Conservation (phyloP, 1,140 invertebrate genomes). For the Drosophila kohkoa region DNA sequence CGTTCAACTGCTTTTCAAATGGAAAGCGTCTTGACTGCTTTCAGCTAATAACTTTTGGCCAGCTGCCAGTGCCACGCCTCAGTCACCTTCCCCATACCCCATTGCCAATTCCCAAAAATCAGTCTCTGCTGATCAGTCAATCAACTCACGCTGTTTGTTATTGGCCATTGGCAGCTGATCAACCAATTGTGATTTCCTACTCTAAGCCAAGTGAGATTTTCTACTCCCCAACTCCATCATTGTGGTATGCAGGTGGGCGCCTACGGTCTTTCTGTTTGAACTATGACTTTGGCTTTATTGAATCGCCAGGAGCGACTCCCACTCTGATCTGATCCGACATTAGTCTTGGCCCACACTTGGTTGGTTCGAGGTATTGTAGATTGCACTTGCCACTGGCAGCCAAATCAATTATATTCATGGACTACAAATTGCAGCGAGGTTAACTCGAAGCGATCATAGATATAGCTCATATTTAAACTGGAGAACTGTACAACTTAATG, state of each 20-base stretch:
- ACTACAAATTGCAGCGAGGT: background rate
- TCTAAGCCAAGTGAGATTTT: constrained; percentile 1
- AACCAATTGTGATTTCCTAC: background rate
- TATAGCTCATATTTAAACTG: background rate
- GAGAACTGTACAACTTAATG: background rate
- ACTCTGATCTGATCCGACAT: constrained; percentile 8
- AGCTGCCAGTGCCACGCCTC: constrained; percentile 28
- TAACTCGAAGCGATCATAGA: background rate
- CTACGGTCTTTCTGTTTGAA: constrained; percentile 31
- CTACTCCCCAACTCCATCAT: background rate
- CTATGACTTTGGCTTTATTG: constrained; percentile 55
- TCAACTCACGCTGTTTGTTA: constrained; percentile 35
- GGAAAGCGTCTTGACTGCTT: constrained; percentile 84
- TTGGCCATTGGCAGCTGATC: no score
- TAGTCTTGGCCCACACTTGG: constrained; percentile 11
- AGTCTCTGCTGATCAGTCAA: constrained; percentile 70
- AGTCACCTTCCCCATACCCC: background rate
- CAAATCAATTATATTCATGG: constrained; percentile 1
- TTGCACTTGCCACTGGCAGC: constrained; percentile 1
- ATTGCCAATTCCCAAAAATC: background rate
- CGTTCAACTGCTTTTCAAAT: constrained; percentile 66
- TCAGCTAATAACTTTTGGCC: constrained; percentile 81
- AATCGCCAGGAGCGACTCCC: background rate
- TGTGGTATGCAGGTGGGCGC: constrained; percentile 20
- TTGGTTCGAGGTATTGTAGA: background rate